Conservation (phyloP, 2,113 vertebrate species). For the Fregata magnificens region DNA sequence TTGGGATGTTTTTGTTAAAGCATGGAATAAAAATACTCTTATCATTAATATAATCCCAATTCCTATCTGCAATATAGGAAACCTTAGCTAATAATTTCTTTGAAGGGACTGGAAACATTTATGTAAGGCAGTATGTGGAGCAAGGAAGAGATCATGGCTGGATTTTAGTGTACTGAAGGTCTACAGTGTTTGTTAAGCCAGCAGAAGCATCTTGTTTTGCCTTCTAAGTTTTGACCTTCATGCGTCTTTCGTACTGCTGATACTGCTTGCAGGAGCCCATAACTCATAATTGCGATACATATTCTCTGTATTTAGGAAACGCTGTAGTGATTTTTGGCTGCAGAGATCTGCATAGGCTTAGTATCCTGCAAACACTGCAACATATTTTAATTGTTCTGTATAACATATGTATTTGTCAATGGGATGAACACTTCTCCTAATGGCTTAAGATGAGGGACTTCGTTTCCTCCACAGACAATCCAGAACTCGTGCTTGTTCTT, state of each 20-base stretch:
- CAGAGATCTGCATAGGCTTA: background rate
- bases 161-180: background rate
- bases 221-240: background rate
- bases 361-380: background rate
- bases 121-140: background rate
- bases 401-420: background rate
- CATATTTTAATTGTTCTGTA: background rate
- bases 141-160: background rate
- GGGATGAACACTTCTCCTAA: background rate
- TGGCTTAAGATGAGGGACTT: background rate
- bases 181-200: background rate
- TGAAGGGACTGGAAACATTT: background rate
- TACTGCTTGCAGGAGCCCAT: background rate
- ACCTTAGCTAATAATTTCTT: background rate
- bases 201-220: background rate
- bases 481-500: background rate
- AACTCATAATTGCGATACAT: background rate
- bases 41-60: background rate
- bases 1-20: background rate
- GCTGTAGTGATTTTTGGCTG: background rate
- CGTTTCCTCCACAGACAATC: background rate
- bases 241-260: background rate
- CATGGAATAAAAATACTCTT: background rate
- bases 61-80: background rate
- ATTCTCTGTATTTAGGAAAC: background rate